Evolutionary conservation across 2,113 vertebrate species (phyloP), one percentile per base, ranked within the genome.

Genomic region (Hippocampus mohnikei): DNA sequence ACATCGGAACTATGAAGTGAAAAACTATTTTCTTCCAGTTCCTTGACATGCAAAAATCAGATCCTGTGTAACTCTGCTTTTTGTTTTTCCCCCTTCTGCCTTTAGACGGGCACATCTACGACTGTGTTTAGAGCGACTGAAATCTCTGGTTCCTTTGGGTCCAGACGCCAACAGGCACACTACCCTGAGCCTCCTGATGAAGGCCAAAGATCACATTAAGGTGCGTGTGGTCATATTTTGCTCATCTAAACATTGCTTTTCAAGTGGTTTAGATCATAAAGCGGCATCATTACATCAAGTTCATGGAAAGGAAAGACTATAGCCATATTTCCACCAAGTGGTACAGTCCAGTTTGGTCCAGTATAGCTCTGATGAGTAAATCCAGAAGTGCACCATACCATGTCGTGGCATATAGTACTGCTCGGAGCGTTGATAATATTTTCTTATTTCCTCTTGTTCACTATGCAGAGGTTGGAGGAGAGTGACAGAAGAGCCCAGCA

Each of bases 151-250:
- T 67, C 97, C 96, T 0, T 87, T 95, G 61, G 95, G 95, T 71
- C 93, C 94, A 0, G 94, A 95, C 12, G 93, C 94, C 27, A 94
- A 91, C 86, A 89, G 93, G 70, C 97, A 98, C 89, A 98, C 97
- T 41, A 98, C 96, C 0, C 90, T 98, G 82, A 96, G 96, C 89
- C 91, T 98, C 69, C 93, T 98, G 80, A 98, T 93, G 84, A 95
- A 92, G 90, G 96, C 97, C 78, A 94, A 93, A 88, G 89, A 94
- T 80, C 95, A 96, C 91, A 98, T 98, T 85, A 95, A 96, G 95
- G 96, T 97, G 67, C 74, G 92, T 23, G 9, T 15, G 40, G 37
- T 23, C 13, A 16, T 10, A 16, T 44, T 65, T 46, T 15, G n/a
- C 40, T 64, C 5, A n/a, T 40, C 8, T 62, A 62, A 21, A 40